A percentile compares a stretch with the other conserved stretches of the same genome.
Conservation (phyloP, 1,140 invertebrate genomes). For the Formica selysi region DNA sequence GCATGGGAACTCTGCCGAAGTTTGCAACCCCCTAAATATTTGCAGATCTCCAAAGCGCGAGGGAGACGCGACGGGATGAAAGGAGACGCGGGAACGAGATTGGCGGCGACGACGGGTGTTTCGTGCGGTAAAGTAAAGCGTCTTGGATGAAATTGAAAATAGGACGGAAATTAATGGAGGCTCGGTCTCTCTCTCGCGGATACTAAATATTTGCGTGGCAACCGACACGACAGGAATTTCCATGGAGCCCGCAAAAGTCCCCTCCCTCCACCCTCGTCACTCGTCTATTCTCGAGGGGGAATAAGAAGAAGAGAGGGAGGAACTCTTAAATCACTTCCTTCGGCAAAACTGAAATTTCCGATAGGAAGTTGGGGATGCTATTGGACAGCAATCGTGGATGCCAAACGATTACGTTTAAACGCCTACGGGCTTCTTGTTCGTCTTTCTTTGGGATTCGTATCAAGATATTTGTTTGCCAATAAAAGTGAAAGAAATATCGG, state of each 20-base stretch:
- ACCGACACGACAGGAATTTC: slow-evolving; percentile 64
- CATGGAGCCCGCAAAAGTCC: slow-evolving; percentile 49
- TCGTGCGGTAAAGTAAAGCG: slow-evolving; percentile 53
- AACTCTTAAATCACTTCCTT: slow-evolving; percentile 57
- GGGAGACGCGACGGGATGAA: not conserved
- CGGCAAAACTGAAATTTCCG: slow-evolving; percentile 59
- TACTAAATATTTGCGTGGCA: slow-evolving; percentile 74
- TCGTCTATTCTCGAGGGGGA: slow-evolving; percentile 28
- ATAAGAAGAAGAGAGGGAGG: not conserved
- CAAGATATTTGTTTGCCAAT: not conserved
- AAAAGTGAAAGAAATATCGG: not conserved
- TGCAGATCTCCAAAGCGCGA: slow-evolving; percentile 29
- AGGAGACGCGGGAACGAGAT: slow-evolving; percentile 21
- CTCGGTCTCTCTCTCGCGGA: slow-evolving; percentile 43
- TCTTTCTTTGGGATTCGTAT: not conserved
- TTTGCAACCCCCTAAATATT: slow-evolving; percentile 53
- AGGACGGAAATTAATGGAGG: slow-evolving; percentile 76
- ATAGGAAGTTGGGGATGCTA: slow-evolving; percentile 31
- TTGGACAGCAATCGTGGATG: slow-evolving; percentile 14
- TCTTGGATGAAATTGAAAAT: slow-evolving; percentile 75
- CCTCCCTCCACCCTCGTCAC: too few relatives aligned
- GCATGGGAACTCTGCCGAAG: slow-evolving; percentile 14
- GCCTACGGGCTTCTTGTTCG: slow-evolving; percentile 7
- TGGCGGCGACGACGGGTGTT: slow-evolving; percentile 34
- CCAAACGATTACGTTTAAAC: slow-evolving; percentile 27